A percentile compares a stretch with the other conserved stretches of the same genome.
These are phyloP conservation scores for Lasioglossum malachurum DNA, from an alignment of 2,888 invertebrate genomes.

Conservation along the genomic window DNA sequence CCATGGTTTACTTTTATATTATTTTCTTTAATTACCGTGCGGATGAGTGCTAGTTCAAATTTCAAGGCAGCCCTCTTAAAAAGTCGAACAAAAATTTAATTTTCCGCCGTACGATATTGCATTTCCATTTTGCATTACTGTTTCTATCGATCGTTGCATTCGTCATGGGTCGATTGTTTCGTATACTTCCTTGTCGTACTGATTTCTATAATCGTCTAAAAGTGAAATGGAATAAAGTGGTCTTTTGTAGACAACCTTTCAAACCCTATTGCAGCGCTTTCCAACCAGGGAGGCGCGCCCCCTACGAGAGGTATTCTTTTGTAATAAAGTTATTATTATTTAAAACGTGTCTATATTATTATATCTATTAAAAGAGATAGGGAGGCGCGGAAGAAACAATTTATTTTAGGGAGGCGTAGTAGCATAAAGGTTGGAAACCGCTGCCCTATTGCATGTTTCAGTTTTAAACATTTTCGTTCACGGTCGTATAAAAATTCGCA, in stretches of 20 bases:
- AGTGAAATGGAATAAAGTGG: background rate
- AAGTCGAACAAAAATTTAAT: slow-evolving; percentile 7
- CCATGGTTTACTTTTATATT: slow-evolving; percentile 36
- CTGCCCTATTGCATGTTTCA: background rate
- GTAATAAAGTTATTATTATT: too few relatives aligned
- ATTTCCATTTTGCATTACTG: too few relatives aligned
- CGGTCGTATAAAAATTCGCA: background rate
- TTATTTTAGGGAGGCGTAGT: too few relatives aligned
- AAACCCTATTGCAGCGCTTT: background rate
- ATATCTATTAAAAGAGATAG: too few relatives aligned
- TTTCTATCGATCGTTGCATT: background rate
- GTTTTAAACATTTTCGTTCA: background rate
- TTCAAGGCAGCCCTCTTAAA: background rate
- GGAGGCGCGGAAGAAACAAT: too few relatives aligned
- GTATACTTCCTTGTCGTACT: background rate
- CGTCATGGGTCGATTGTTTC: too few relatives aligned
- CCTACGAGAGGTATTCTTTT: too few relatives aligned
- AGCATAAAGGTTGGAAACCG: too few relatives aligned
- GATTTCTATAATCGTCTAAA: background rate
- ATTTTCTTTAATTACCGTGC: slow-evolving; percentile 17
- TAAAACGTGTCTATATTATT: too few relatives aligned
- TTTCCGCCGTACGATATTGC: background rate
- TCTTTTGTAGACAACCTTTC: background rate
- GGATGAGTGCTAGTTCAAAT: background rate
- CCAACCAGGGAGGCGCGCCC: too few relatives aligned